These are phyloP conservation scores for Tinea semifulvella DNA, from an alignment of 2,888 invertebrate genomes.

Conservation along the genomic window DNA sequence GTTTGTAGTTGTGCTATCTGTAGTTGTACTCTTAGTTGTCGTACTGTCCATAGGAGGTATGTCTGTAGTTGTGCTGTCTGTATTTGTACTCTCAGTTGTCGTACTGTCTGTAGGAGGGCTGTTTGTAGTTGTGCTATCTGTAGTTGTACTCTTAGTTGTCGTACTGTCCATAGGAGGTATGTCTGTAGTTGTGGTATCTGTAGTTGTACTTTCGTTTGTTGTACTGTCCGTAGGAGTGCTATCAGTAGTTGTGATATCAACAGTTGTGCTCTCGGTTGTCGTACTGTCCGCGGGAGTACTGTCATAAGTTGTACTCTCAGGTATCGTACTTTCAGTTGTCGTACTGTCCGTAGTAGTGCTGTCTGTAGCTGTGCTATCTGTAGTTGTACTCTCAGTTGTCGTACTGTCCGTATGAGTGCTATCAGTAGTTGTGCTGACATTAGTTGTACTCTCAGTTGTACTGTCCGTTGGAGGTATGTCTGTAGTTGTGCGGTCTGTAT, in stretches of 20 bases:
- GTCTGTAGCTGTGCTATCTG: not conserved
- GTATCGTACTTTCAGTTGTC: too few relatives aligned
- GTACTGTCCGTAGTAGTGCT: not conserved
- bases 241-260: not conserved
- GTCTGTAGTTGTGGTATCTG: not conserved
- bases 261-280: not conserved
- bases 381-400: not conserved
- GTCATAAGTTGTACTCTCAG: not conserved
- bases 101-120: not conserved
- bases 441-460: slow-evolving; percentile 1
- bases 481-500: too few relatives aligned
- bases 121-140: not conserved
- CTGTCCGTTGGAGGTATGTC: too few relatives aligned
- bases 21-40: not conserved
- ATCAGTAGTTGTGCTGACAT: not conserved
- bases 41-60: not conserved
- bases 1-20: not conserved
- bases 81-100: slow-evolving; percentile 15
- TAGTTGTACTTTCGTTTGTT: not conserved
- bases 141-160: too few relatives aligned
- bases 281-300: not conserved
- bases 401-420: not conserved
- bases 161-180: not conserved
- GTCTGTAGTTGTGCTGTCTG: not conserved
- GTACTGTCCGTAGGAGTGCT: not conserved